These are phyloP conservation scores for Pygocentrus nattereri DNA, from an alignment of 2,797 vertebrate genomes.

Conservation along the genomic window DNA sequence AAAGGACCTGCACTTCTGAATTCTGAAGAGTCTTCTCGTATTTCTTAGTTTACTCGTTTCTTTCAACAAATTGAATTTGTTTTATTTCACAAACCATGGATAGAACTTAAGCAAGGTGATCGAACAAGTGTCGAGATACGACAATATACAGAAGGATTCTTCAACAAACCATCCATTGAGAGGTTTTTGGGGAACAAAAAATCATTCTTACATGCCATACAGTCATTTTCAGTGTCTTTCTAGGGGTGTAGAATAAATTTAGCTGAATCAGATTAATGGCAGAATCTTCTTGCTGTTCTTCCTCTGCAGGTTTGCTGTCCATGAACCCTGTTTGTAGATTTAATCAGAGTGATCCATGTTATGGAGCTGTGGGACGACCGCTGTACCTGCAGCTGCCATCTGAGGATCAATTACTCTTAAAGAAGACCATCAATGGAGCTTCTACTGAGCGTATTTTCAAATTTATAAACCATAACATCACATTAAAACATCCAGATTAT, in stretches of 20 bases:
- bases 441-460: not conserved
- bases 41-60: too few relatives aligned
- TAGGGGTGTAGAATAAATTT: not conserved
- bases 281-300: not conserved
- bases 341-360: not conserved
- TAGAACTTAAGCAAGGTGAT: too few relatives aligned
- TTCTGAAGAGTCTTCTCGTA: too few relatives aligned
- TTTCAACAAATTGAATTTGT: too few relatives aligned
- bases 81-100: too few relatives aligned
- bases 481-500: not conserved
- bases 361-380: constrained; percentile 1
- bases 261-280: not conserved
- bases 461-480: not conserved
- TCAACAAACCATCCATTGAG: too few relatives aligned
- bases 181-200: too few relatives aligned
- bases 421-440: not conserved
- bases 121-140: too few relatives aligned
- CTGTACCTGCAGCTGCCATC: constrained; percentile 6
- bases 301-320: constrained; percentile 15
- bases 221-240: too few relatives aligned
- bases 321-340: not conserved
- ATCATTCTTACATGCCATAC: too few relatives aligned
- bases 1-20: too few relatives aligned
- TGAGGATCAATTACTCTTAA: not conserved
- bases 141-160: too few relatives aligned